phyloP scores from a whole-genome alignment of 2,888 invertebrate genomes.

The Apodemia duryi region DNA sequence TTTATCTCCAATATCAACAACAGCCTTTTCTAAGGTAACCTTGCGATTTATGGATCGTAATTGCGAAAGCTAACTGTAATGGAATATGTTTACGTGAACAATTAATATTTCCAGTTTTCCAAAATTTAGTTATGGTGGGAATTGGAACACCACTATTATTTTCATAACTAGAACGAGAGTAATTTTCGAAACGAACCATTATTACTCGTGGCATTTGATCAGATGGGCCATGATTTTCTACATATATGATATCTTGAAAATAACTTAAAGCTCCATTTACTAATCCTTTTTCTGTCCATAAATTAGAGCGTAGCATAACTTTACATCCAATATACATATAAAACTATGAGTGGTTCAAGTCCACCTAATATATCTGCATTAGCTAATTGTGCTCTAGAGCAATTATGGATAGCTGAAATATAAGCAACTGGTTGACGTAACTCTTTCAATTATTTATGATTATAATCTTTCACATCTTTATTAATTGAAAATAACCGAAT shows the following conservation, averaged over 20 bases:
- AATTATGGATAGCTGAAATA: constrained; percentile 13
- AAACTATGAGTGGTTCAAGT: constrained; percentile 3
- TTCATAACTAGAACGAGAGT: constrained; percentile 5
- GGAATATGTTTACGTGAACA: not conserved
- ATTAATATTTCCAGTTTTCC: not conserved
- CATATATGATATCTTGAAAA: constrained; percentile 14
- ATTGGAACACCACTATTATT: not conserved
- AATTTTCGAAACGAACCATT: constrained; percentile 11
- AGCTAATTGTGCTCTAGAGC: constrained; percentile 1
- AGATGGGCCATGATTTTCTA: constrained; percentile 13
- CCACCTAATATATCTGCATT: not conserved
- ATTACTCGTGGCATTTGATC: constrained; percentile 11
- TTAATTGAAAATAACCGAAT: constrained; percentile 8
- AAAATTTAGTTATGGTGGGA: not conserved
- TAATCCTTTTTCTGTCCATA: constrained; percentile 12
- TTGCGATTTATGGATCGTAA: not conserved
- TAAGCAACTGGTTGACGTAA: constrained; percentile 11
- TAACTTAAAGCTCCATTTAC: constrained; percentile 16
- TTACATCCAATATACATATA: constrained; percentile 14
- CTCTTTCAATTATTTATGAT: not conserved
- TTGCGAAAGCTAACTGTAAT: not conserved
- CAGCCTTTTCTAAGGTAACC: not conserved
- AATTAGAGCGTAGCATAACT: constrained; percentile 12
- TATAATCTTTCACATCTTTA: constrained; percentile 8
- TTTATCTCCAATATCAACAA: not conserved